A percentile compares a stretch with the other conserved stretches of the same genome.
phyloP scores from a whole-genome alignment of 2,797 vertebrate species.

The Fundulus diaphanus region DNA sequence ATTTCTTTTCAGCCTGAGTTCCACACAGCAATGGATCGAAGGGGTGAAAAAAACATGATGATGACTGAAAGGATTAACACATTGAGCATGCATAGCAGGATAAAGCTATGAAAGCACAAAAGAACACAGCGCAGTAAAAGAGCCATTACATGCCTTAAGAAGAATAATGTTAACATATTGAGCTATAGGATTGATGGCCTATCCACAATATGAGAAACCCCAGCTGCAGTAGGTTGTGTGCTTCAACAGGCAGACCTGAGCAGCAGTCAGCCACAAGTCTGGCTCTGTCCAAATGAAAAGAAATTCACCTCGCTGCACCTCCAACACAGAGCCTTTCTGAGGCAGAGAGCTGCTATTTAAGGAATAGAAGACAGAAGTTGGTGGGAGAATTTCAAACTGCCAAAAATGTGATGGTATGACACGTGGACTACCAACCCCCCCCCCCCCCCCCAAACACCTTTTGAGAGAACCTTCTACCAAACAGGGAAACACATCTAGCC shows the following conservation, averaged over 20 bases:
- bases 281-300: background rate
- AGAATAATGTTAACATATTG: slow-evolving; percentile 10
- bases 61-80: slow-evolving; percentile 3
- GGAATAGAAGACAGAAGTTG: background rate
- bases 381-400: slow-evolving; percentile 6
- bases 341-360: slow-evolving; percentile 1
- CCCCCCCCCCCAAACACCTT: background rate
- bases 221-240: background rate
- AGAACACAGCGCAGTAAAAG: background rate
- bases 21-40: slow-evolving; percentile 1
- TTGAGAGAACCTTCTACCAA: background rate
- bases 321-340: background rate
- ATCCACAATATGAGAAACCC: background rate
- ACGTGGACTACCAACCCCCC: background rate
- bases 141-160: slow-evolving; percentile 6
- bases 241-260: background rate
- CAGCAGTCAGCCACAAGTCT: background rate
- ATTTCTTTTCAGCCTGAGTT: background rate
- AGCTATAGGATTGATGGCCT: background rate
- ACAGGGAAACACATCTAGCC: background rate
- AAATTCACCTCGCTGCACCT: background rate
- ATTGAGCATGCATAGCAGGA: background rate
- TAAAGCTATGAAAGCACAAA: slow-evolving; percentile 12
- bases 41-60: background rate
- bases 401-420: background rate